Percentiles rank a stretch among this genome's conserved stretches.
phyloP scores from a whole-genome alignment of 2,113 vertebrate species.

The Ariopsis seemanni region DNA sequence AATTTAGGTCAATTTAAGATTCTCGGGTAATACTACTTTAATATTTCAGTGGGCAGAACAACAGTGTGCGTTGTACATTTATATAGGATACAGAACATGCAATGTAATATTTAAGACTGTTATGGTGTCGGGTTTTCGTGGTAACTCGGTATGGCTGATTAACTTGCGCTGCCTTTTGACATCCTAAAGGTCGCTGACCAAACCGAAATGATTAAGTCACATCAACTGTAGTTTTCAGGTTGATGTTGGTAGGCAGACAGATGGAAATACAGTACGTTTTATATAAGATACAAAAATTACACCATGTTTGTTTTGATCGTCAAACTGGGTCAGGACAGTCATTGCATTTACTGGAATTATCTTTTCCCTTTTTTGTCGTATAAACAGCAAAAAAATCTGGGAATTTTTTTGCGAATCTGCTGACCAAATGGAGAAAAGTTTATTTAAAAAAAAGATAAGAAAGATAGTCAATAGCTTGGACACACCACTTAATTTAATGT shows the following conservation, averaged over 20 bases:
- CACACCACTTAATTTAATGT: too few species aligned
- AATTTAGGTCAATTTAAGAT: constrained; percentile 9
- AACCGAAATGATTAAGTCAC: too few species aligned
- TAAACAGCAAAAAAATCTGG: not conserved
- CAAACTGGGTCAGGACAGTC: not conserved
- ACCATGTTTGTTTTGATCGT: not conserved
- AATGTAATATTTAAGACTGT: not conserved
- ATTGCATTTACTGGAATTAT: not conserved
- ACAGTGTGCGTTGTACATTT: not conserved
- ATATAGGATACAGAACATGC: not conserved
- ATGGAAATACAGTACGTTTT: not conserved
- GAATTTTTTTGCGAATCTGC: not conserved
- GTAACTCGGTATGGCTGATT: not conserved
- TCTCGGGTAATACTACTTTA: not conserved
- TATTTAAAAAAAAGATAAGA: not conserved
- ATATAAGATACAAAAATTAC: not conserved
- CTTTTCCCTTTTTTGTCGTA: not conserved
- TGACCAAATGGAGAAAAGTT: not conserved
- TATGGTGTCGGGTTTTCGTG: not conserved
- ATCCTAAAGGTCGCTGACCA: not conserved
- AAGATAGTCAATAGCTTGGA: not conserved
- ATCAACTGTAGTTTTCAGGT: not conserved
- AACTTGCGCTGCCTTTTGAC: not conserved
- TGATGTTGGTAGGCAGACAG: not conserved
- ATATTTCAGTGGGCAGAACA: not conserved